Evolutionary conservation across 2,888 invertebrate species (phyloP).

Genomic region (Gnatocerus cornutus): DNA sequence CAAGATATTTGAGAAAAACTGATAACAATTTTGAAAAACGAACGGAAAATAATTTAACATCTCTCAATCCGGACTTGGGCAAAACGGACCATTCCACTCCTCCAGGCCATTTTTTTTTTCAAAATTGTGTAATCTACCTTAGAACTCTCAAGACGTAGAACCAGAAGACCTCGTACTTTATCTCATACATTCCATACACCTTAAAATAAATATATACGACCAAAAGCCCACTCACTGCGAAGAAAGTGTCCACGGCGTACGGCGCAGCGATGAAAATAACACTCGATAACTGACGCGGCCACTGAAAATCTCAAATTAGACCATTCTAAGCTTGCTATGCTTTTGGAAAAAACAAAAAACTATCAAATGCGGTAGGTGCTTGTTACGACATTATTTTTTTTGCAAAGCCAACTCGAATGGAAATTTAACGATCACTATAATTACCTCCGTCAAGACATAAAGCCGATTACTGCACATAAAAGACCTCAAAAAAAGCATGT

Average conservation of each 20-base stretch:
- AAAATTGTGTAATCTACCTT: too few relatives aligned
- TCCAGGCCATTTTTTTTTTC: too few relatives aligned
- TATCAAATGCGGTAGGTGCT: too few relatives aligned
- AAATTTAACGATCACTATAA: too few relatives aligned
- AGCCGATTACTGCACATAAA: constrained; percentile 2
- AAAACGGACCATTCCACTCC: too few relatives aligned
- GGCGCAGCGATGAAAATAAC: constrained; percentile 1
- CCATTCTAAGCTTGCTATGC: neutral
- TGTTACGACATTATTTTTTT: too few relatives aligned
- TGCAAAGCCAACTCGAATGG: too few relatives aligned
- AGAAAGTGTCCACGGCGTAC: constrained; percentile 24
- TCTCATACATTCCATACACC: neutral
- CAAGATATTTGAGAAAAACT: too few relatives aligned
- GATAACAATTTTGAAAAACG: too few relatives aligned
- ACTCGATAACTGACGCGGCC: neutral
- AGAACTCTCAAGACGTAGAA: constrained; percentile 7
- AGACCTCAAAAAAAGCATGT: neutral
- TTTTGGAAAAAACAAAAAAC: too few relatives aligned
- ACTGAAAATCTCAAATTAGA: constrained; percentile 22
- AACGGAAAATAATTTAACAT: too few relatives aligned
- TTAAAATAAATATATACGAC: constrained; percentile 17
- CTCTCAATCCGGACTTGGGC: too few relatives aligned
- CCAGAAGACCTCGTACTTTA: neutral
- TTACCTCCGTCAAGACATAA: constrained; percentile 15
- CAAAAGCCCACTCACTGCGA: constrained; percentile 18